phyloP scores from a whole-genome alignment of 2,888 invertebrate genomes.

The Orgyia antiqua region DNA sequence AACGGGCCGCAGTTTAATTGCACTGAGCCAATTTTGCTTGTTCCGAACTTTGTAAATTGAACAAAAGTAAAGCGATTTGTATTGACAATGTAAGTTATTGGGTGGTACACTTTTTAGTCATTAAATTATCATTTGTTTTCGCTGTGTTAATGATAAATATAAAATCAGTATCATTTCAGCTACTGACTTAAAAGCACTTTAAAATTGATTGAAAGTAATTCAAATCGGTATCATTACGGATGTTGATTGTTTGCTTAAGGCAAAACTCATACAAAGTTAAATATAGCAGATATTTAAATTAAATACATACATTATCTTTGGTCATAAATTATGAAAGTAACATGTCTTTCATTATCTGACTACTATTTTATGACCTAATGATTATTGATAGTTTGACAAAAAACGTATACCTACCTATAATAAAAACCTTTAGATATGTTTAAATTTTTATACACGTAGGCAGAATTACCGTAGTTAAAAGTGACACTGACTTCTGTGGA shows the following conservation, averaged over 20 bases:
- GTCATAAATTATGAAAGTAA: too few relatives aligned
- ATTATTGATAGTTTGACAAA: too few relatives aligned
- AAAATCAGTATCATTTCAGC: not conserved
- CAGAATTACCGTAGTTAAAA: too few relatives aligned
- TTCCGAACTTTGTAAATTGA: slow-evolving; percentile 10
- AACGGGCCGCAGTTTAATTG: slow-evolving; percentile 20
- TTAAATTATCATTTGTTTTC: slow-evolving; percentile 8
- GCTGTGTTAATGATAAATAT: slow-evolving; percentile 4
- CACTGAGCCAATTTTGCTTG: slow-evolving; percentile 10
- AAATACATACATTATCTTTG: too few relatives aligned
- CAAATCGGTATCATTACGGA: not conserved
- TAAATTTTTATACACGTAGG: too few relatives aligned
- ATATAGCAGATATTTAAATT: too few relatives aligned
- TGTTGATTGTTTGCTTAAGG: not conserved
- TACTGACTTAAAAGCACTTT: slow-evolving; percentile 5
- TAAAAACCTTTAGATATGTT: too few relatives aligned
- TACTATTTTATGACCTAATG: too few relatives aligned
- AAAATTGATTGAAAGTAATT: slow-evolving; percentile 1
- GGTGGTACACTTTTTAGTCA: slow-evolving; percentile 5
- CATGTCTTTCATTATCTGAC: too few relatives aligned
- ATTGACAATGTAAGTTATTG: slow-evolving; percentile 12
- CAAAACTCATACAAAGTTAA: not conserved
- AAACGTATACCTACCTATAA: too few relatives aligned
- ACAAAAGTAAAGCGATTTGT: slow-evolving; percentile 19
- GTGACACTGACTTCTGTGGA: too few relatives aligned